Evolutionary conservation across 1,140 invertebrate genomes (phyloP).

Genomic region (Hylyphantes graminicola): DNA sequence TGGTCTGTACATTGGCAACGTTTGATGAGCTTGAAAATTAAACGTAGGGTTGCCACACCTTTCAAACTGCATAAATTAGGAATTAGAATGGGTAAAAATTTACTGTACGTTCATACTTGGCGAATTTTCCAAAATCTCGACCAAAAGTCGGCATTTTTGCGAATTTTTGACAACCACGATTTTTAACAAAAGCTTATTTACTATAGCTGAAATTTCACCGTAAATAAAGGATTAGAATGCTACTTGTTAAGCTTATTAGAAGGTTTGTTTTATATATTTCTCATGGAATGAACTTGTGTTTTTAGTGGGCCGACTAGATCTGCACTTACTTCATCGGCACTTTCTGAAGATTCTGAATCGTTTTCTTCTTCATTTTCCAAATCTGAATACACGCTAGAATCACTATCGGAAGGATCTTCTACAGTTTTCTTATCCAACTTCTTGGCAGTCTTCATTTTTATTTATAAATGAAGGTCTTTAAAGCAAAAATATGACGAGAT

Average conservation of each 20-base stretch:
- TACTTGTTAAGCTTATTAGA: background rate
- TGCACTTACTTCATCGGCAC: slow-evolving; percentile 53
- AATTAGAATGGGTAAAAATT: no score
- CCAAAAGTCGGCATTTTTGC: no score
- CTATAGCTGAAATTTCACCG: no score
- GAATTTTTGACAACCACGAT: no score
- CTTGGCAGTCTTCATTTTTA: slow-evolving; percentile 1
- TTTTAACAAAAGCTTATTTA: no score
- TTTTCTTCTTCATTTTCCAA: slow-evolving; percentile 64
- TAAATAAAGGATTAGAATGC: background rate
- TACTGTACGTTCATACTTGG: no score
- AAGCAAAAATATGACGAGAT: no score
- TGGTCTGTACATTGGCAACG: no score
- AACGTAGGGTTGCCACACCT: no score
- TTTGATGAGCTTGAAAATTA: no score
- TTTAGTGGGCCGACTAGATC: background rate
- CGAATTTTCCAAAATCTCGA: no score
- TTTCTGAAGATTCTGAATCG: slow-evolving; percentile 37
- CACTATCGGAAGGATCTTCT: slow-evolving; percentile 63
- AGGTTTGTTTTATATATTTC: background rate
- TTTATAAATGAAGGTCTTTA: background rate
- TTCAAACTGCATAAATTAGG: no score
- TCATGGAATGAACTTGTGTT: background rate
- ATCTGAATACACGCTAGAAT: slow-evolving; percentile 67
- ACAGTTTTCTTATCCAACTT: background rate